Percentiles rank a stretch among this genome's conserved stretches.
These are phyloP conservation scores for Procambarus virginalis DNA, from an alignment of 1,140 invertebrate genomes.

Conservation along the genomic window DNA sequence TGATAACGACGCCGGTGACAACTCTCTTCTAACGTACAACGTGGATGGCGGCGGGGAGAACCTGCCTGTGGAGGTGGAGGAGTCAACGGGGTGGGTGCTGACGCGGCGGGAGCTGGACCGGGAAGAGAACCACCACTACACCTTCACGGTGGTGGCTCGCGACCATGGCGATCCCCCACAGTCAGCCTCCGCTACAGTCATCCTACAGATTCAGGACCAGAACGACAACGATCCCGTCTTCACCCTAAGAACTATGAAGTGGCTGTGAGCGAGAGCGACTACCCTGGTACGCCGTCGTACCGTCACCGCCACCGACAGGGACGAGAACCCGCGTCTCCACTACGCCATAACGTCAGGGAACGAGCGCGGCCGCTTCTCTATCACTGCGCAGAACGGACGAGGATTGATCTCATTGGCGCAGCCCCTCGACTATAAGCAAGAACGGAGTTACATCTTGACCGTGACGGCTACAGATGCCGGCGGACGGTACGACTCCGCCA, in stretches of 20 bases:
- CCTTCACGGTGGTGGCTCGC: constrained; percentile 88
- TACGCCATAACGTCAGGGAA: constrained; percentile 96
- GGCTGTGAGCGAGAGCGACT: constrained; percentile 90
- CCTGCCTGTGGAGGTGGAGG: constrained; percentile 87
- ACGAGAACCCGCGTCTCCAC: constrained; percentile 90
- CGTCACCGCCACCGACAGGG: constrained; percentile 92
- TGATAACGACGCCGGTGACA: constrained; percentile 91
- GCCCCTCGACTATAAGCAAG: constrained; percentile 82
- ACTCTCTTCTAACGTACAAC: constrained; percentile 88
- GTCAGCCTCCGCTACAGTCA: constrained; percentile 90
- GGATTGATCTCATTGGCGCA: constrained; percentile 94
- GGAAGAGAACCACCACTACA: constrained; percentile 88
- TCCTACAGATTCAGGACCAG: constrained; percentile 91
- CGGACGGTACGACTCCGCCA: constrained; percentile 88
- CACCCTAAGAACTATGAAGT: constrained; percentile 91
- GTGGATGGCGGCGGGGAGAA: constrained; percentile 82
- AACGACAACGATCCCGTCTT: constrained; percentile 95
- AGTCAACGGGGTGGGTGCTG: constrained; percentile 91
- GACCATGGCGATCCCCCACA: constrained; percentile 88
- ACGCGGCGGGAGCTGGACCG: constrained; percentile 91
- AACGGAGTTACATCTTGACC: constrained; percentile 76
- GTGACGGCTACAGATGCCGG: constrained; percentile 92
- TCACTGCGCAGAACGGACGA: constrained; percentile 91
- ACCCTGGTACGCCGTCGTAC: constrained; percentile 89
- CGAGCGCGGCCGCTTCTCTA: constrained; percentile 88